Base-by-base conservation (phyloP, 2,888 invertebrate species). In the Hemistola chrysoprasaria region DNA sequence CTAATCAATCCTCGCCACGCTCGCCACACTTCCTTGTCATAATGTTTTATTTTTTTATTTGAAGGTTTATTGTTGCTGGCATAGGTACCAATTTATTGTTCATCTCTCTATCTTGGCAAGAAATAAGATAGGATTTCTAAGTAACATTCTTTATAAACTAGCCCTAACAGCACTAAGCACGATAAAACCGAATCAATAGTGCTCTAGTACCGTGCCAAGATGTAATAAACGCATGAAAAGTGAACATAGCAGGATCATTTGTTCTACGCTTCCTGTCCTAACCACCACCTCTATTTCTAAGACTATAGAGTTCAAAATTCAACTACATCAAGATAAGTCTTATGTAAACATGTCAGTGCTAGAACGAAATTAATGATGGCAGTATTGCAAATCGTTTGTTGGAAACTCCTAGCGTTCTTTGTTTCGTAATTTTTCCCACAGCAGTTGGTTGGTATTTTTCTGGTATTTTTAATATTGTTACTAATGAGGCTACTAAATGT, bases 171-270 rank as follows among this genome's bases (percentile, higher is more conserved):
- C 65, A 68, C 69, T 76, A 68, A 73, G 69, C 60, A 65, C 60
- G 71, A 80, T 81, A 79, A 72, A 80, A 64, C 56, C 31, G 65
- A 74, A 78, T 77, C 80, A 79, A 83, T 80, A 76, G 66, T 69
- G 60, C 71, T 75, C 73, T 76, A 67, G 65, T 77, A 74, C 71
- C 80, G 78, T 81, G 81, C 76, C 74, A 78, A 77, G 72, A 65
- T 64, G 72, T 76, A 81, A 83, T 83, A 83, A 84, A 76, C 74
- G 76, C 66, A 80, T 75, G 78, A 81, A 81, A 79, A 78, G 76
- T 81, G 78, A 73, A 75, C 63, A 65, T 62, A 62, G 53, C 59
- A 59, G 48, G 52, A 68, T 71, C 74, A 81, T 80, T 81, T 77
- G 71, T 81, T 69, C 60, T 65, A 61, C 52, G 53, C 46, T 58